Base-by-base conservation (phyloP, 2,113 vertebrate species). In the Mellivora capensis region DNA sequence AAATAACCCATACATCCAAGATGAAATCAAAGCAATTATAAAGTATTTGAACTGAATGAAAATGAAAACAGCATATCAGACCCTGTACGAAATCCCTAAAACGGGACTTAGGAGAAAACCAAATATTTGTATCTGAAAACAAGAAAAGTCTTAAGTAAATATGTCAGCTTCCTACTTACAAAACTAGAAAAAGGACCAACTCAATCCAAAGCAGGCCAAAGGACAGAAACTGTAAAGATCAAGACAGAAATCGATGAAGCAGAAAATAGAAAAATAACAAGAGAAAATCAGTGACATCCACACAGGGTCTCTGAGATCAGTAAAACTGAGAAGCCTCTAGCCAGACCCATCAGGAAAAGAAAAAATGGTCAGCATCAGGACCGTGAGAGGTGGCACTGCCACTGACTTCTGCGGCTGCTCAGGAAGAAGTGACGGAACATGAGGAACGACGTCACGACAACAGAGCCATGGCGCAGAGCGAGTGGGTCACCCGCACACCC, bases 401-500 rank as follows among this genome's bases (percentile, higher is more conserved):
- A 14, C 91, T 14, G 57, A n/a, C 27, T 44, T 13, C 62, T 13
- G 7, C 18, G 6, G 76, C 23, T 4, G 10, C 10, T 13, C 2
- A 23, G 29, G n/a, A 52, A 64, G 3, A 1, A 31, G 11, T 0
- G 37, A 23, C 20, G 57, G 44, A 12, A 21, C 0, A 6, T 6
- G 12, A 3, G 0, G 23, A 39, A 62, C 34, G 23, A 7, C 3
- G 6, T 21, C 6, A 13, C 2, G 18, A 54, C 25, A 13, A 42
- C 11, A 6, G 12, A 42, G 8, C 6, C 1, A 59, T 17, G 8
- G 21, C 10, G 12, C 0, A 9, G n/a, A n/a, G 0, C 1, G 18
- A 20, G 34, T 18, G 23, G 7, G 0, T 37, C 67, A 10, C 34
- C 14, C 67, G 4, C 67, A 6, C 67, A n/a, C 64, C 7, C 1